A percentile compares a stretch with the other conserved stretches of the same genome.
Evolutionary conservation across 2,888 invertebrate genomes (phyloP).

Genomic region (Galerucella nymphaeae): DNA sequence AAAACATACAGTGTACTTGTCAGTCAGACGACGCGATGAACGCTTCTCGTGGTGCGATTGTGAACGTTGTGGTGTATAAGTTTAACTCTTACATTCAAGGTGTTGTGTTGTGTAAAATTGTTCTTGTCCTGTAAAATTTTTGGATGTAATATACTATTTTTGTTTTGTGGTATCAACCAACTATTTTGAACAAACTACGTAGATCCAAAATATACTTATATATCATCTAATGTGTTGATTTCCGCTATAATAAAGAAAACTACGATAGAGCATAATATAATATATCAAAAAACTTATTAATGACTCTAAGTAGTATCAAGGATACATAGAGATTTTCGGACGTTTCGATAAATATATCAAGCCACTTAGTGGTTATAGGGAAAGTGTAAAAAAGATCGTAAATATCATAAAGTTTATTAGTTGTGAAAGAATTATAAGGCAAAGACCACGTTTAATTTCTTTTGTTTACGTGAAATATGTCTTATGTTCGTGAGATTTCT

Average conservation of each 20-base stretch:
- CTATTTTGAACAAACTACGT: no score
- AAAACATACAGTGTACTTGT: no score
- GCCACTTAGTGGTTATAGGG: constrained; percentile 22
- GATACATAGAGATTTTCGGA: constrained; percentile 22
- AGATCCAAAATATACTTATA: background rate
- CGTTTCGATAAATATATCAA: constrained; percentile 29
- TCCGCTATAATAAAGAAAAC: constrained; percentile 16
- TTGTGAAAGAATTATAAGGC: constrained; percentile 43
- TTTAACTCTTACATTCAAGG: no score
- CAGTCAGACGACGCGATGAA: no score
- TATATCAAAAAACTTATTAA: constrained; percentile 32
- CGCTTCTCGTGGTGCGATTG: no score
- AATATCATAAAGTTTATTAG: constrained; percentile 42
- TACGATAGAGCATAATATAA: constrained; percentile 15
- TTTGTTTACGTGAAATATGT: constrained; percentile 40
- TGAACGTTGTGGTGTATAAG: no score
- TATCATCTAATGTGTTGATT: background rate
- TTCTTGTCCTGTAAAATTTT: no score
- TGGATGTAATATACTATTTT: no score
- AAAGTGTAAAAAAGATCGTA: constrained; percentile 38
- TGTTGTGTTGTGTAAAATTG: no score
- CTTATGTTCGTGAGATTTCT: constrained; percentile 33
- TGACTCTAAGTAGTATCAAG: constrained; percentile 19
- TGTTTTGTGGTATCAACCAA: no score
- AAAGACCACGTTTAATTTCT: constrained; percentile 41